Evolutionary conservation across 2,888 invertebrate species (phyloP).

Genomic region (Tachina lurida): DNA sequence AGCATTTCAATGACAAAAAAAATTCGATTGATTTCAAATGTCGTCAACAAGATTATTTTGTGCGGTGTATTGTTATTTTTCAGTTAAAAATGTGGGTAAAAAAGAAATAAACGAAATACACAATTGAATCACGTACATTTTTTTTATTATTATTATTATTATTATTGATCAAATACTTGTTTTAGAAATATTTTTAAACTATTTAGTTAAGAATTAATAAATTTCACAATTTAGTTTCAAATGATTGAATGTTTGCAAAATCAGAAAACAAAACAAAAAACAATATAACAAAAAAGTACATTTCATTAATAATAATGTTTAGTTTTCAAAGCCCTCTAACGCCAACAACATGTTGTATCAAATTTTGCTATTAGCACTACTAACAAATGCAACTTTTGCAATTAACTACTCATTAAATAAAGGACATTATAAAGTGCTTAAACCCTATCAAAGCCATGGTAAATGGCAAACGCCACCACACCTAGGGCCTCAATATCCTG

Average conservation of each 20-base stretch:
- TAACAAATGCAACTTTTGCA: slow-evolving; percentile 13
- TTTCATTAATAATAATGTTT: slow-evolving; percentile 1
- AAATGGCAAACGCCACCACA: not conserved
- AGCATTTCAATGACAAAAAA: no score
- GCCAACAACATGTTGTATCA: slow-evolving; percentile 24
- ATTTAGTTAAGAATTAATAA: not conserved
- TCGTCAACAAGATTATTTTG: not conserved
- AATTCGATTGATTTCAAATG: no score
- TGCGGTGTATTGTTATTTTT: not conserved
- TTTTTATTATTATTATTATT: not conserved
- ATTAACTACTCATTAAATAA: not conserved
- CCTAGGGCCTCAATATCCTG: not conserved
- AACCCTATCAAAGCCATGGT: not conserved
- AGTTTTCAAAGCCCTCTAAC: slow-evolving; percentile 19
- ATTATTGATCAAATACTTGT: not conserved
- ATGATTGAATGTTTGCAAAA: not conserved
- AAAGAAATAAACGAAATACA: not conserved
- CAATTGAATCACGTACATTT: slow-evolving; percentile 29
- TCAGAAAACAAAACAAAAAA: not conserved
- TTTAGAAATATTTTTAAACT: slow-evolving; percentile 11
- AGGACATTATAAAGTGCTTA: not conserved
- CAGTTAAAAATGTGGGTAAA: not conserved
- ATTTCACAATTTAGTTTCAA: not conserved
- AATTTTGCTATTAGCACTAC: not conserved
- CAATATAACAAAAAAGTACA: not conserved